These are phyloP conservation scores for Polyommatus icarus DNA, from an alignment of 2,888 invertebrate genomes.

Conservation along the genomic window DNA sequence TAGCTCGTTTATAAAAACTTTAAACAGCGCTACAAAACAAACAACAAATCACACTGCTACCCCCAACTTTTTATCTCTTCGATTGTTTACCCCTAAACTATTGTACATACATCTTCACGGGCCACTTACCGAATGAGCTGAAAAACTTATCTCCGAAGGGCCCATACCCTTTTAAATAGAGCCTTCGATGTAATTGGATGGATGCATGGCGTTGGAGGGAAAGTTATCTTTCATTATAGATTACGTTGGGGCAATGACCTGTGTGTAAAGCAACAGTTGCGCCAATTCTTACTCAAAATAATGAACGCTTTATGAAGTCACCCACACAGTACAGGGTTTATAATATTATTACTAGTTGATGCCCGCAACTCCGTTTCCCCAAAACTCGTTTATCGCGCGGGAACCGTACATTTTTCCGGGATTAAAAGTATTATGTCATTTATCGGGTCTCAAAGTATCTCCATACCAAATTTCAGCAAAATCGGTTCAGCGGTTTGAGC, in stretches of 20 bases:
- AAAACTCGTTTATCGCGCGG: no score
- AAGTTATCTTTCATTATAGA: background rate
- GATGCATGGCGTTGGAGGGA: background rate
- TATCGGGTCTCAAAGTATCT: no score
- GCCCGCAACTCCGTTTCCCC: no score
- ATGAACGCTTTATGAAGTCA: no score
- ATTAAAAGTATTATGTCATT: no score
- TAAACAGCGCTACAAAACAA: constrained; percentile 1
- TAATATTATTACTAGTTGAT: no score
- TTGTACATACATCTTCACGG: constrained; percentile 70
- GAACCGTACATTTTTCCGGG: no score
- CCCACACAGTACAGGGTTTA: no score
- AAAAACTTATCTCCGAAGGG: constrained; percentile 71
- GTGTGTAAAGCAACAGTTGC: background rate
- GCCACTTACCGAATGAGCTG: constrained; percentile 76
- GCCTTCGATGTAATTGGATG: constrained; percentile 4
- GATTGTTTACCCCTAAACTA: constrained; percentile 48
- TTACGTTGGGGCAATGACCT: background rate
- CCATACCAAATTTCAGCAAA: no score
- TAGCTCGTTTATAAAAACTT: background rate
- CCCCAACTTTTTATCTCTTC: constrained; percentile 6
- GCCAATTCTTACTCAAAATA: background rate
- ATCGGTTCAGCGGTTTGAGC: no score
- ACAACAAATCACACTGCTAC: background rate
- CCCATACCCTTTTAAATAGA: constrained; percentile 30